Percentiles rank a stretch among this genome's conserved stretches.
phyloP scores from a whole-genome alignment of 2,888 invertebrate genomes.

The Nebria brevicollis region DNA sequence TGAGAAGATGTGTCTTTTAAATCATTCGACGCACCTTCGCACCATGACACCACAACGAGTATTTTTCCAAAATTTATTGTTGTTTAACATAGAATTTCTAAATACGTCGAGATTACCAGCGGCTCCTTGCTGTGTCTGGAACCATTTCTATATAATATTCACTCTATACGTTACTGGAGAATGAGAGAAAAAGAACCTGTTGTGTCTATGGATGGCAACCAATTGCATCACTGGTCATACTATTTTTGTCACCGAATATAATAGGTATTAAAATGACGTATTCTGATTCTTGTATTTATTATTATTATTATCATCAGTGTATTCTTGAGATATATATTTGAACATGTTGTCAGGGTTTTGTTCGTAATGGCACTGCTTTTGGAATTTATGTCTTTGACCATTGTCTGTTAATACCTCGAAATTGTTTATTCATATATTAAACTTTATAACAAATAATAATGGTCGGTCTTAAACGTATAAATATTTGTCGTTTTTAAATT shows the following conservation, averaged over 20 bases:
- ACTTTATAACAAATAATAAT: neutral
- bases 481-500: neutral
- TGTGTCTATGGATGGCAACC: constrained; percentile 27
- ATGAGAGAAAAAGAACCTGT: constrained; percentile 22
- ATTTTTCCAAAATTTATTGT: constrained; percentile 42
- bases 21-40: constrained; percentile 34
- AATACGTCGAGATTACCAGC: constrained; percentile 39
- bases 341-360: constrained; percentile 4
- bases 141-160: constrained; percentile 36
- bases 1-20: constrained; percentile 20
- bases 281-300: constrained; percentile 40
- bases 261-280: constrained; percentile 43
- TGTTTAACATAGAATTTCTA: constrained; percentile 40
- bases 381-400: neutral
- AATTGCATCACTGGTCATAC: constrained; percentile 36
- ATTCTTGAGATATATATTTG: constrained; percentile 5
- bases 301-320: constrained; percentile 24
- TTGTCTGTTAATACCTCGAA: constrained; percentile 10
- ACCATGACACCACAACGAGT: constrained; percentile 22
- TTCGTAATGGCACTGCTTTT: constrained; percentile 3
- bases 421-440: constrained; percentile 9
- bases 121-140: constrained; percentile 34
- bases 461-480: neutral
- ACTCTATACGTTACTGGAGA: constrained; percentile 15
- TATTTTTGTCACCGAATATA: constrained; percentile 34